Conservation (phyloP, 2,888 invertebrate species). For the Meandrusa payeni region DNA sequence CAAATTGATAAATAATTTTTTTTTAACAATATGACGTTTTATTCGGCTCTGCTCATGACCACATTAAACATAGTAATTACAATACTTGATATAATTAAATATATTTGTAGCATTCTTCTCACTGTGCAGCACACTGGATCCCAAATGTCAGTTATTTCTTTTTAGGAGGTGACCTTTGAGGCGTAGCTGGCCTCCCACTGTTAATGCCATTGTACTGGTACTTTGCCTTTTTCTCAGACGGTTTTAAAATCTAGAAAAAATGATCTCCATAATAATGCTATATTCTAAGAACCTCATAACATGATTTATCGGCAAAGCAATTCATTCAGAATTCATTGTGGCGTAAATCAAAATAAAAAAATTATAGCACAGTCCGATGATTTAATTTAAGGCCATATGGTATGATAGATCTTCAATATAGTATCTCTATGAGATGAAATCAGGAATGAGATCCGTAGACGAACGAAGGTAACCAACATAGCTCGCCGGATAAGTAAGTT, state of each 20-base stretch:
- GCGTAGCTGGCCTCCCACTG: conserved; percentile 92
- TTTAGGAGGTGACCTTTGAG: conserved; percentile 88
- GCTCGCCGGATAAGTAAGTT: too few species aligned
- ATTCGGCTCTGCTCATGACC: conserved; percentile 72
- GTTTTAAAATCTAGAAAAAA: conserved; percentile 94
- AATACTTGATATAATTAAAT: conserved; percentile 75
- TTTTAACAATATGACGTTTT: conserved; percentile 59
- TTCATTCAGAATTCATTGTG: too few species aligned
- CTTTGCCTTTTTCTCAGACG: conserved; percentile 99
- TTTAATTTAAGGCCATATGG: too few species aligned
- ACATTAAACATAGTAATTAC: conserved; percentile 69
- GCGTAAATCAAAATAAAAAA: too few species aligned
- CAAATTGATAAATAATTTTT: conserved; percentile 71
- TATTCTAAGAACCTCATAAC: too few species aligned
- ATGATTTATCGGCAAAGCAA: too few species aligned
- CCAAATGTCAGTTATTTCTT: conserved; percentile 84
- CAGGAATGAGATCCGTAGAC: too few species aligned
- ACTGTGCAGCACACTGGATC: conserved; percentile 77
- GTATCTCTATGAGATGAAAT: too few species aligned
- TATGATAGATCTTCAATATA: too few species aligned
- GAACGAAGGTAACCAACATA: too few species aligned
- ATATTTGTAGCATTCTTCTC: conserved; percentile 76
- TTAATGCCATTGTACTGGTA: conserved; percentile 96
- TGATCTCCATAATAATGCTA: too few species aligned
- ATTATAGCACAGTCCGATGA: too few species aligned